Conservation (phyloP, 2,113 vertebrate species). For the Pterophyllum scalare region DNA sequence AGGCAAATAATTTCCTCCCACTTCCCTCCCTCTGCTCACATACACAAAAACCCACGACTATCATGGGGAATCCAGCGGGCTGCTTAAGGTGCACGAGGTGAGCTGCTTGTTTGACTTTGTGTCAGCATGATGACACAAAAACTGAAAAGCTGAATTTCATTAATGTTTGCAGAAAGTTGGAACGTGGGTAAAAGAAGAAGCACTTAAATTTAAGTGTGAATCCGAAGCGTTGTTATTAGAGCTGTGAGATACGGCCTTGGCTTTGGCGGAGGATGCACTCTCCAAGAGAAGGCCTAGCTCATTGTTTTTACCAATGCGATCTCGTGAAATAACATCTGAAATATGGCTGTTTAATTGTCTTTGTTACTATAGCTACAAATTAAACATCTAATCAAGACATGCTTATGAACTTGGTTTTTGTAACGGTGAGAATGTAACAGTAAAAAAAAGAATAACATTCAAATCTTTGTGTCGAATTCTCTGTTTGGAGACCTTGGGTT, state of each 20-base stretch:
- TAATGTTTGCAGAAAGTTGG: not conserved
- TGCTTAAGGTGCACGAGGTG: not conserved
- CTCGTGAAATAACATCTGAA: not conserved
- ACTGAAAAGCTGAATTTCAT: not conserved
- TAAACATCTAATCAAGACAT: not conserved
- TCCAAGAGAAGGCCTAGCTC: not conserved
- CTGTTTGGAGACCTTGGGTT: not conserved
- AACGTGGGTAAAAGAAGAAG: not conserved
- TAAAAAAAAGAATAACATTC: not conserved
- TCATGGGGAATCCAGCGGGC: not conserved
- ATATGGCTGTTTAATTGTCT: accelerated
- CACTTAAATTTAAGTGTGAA: not conserved
- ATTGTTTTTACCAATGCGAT: not conserved
- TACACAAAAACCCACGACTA: not conserved
- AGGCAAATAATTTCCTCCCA: not conserved
- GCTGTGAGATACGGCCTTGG: accelerated
- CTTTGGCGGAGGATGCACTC: not conserved
- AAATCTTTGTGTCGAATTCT: not conserved
- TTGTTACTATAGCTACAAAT: accelerated
- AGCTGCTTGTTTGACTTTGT: not conserved
- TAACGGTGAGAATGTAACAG: not conserved
- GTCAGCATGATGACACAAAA: not conserved
- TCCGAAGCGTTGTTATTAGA: accelerated
- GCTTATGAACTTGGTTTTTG: not conserved
- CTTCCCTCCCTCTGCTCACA: not conserved